These are phyloP conservation scores for Dreissena rostriformis DNA, from an alignment of 1,140 invertebrate species.

Conservation along the genomic window DNA sequence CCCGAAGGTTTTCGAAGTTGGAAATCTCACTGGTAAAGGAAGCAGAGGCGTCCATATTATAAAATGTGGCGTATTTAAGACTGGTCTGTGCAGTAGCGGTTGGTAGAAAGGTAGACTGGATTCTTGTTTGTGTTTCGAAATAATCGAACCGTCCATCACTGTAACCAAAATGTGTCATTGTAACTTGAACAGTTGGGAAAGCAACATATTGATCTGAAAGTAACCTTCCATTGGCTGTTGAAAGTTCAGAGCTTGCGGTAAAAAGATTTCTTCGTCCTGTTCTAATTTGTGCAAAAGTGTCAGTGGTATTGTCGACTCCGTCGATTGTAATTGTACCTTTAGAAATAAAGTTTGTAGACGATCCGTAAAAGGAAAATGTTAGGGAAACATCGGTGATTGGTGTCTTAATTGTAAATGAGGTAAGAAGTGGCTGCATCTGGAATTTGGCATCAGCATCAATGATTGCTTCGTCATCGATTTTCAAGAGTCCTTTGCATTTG, in stretches of 20 bases:
- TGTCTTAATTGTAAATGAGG: background rate
- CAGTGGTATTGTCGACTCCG: background rate
- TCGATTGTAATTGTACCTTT: background rate
- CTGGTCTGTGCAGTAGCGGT: background rate
- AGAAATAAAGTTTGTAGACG: background rate
- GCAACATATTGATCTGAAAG: slow-evolving; percentile 1
- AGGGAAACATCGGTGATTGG: background rate
- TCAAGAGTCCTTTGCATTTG: too few species aligned
- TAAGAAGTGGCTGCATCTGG: background rate
- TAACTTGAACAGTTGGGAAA: slow-evolving; percentile 22
- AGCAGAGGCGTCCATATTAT: slow-evolving; percentile 6
- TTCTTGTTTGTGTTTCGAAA: background rate
- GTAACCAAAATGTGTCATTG: slow-evolving; percentile 11
- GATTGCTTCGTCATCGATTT: background rate
- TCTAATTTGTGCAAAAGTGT: slow-evolving; percentile 8
- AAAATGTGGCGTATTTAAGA: slow-evolving; percentile 8
- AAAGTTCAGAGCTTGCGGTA: slow-evolving; percentile 14
- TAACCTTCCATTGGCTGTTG: slow-evolving; percentile 11
- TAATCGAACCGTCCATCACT: slow-evolving; percentile 15
- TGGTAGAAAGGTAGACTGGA: background rate
- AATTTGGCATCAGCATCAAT: slow-evolving; percentile 1
- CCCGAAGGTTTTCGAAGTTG: slow-evolving; percentile 19
- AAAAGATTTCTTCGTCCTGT: slow-evolving; percentile 25
- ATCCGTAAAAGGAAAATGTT: background rate
- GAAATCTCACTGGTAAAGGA: slow-evolving; percentile 14